Evolutionary conservation across 2,797 vertebrate species (phyloP).

Genomic region (Dendrocincla tyrannina): DNA sequence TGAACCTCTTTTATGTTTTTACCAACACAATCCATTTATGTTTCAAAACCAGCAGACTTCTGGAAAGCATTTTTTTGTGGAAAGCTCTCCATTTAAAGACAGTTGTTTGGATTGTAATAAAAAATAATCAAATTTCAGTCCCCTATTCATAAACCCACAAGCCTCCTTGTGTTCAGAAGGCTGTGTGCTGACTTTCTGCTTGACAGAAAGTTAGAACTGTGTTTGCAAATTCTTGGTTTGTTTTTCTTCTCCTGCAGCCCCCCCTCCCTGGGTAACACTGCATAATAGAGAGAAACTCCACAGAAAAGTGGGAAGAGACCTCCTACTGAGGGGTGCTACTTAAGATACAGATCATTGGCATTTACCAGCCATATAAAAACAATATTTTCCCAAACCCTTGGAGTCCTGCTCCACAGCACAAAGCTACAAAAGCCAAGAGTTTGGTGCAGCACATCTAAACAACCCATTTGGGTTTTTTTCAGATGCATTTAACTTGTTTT

Average conservation of each 20-base stretch:
- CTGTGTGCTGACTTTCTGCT: conserved; percentile 34
- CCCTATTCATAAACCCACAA: conserved; percentile 40
- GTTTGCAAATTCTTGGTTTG: conserved; percentile 61
- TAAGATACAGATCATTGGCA: conserved; percentile 47
- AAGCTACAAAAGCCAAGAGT: conserved; percentile 11
- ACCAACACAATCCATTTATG: not conserved
- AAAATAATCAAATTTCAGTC: conserved; percentile 61
- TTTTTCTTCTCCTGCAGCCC: conserved; percentile 52
- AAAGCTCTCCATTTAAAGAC: not conserved
- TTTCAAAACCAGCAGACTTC: not conserved
- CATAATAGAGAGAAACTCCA: conserved; percentile 52
- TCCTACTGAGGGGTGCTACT: conserved; percentile 27
- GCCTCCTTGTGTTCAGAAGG: conserved; percentile 21
- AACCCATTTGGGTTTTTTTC: fast-evolving
- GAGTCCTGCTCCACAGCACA: conserved; percentile 7
- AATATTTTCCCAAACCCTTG: conserved; percentile 58
- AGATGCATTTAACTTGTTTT: not conserved
- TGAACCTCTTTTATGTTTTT: not conserved
- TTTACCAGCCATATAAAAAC: conserved; percentile 60
- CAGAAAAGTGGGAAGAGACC: conserved; percentile 27
- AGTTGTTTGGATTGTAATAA: conserved; percentile 54
- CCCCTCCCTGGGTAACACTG: not conserved
- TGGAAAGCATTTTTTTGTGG: not conserved
- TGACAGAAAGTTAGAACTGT: conserved; percentile 33
- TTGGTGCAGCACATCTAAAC: not conserved